A percentile compares a stretch with the other conserved stretches of the same genome.
Conservation (phyloP, 2,888 invertebrate species). For the Lasioglossum lativentre region DNA sequence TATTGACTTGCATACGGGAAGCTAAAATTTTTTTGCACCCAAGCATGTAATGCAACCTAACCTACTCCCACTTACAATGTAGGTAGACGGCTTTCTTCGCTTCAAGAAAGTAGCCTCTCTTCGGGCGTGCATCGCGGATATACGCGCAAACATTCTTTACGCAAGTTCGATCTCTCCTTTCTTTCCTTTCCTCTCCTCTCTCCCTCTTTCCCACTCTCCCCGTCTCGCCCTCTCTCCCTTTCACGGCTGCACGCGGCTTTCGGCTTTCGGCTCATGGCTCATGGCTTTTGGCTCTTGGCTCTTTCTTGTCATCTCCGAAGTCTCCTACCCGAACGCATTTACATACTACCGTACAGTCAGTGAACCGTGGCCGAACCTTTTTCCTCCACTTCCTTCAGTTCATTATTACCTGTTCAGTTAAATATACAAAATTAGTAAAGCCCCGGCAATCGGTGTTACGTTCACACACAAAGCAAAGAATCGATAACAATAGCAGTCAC, state of each 20-base stretch:
- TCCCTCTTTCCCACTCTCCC: conserved; percentile 31
- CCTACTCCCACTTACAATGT: conserved; percentile 74
- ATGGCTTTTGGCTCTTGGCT: background rate
- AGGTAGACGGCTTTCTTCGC: conserved; percentile 80
- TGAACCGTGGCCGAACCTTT: background rate
- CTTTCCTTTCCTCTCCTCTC: conserved; percentile 43
- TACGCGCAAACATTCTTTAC: conserved; percentile 61
- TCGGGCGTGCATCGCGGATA: conserved; percentile 61
- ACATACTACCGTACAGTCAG: conserved; percentile 29
- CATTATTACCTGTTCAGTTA: background rate
- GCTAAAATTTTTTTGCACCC: conserved; percentile 40
- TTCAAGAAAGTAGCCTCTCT: conserved; percentile 67
- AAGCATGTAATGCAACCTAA: conserved; percentile 44
- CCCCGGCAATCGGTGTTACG: background rate
- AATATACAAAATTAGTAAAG: background rate
- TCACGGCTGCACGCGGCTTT: background rate
- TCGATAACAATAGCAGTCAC: background rate
- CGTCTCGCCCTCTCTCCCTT: background rate
- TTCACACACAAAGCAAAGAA: background rate
- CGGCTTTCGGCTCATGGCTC: background rate
- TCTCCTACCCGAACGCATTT: conserved; percentile 22
- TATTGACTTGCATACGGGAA: conserved; percentile 25
- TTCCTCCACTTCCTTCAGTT: background rate
- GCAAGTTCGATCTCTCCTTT: conserved; percentile 56
- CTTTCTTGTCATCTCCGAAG: background rate